Percentiles rank a stretch among this genome's conserved stretches.
Evolutionary conservation across 1,140 invertebrate species (phyloP).

Genomic region (Nasonia vitripennis): DNA sequence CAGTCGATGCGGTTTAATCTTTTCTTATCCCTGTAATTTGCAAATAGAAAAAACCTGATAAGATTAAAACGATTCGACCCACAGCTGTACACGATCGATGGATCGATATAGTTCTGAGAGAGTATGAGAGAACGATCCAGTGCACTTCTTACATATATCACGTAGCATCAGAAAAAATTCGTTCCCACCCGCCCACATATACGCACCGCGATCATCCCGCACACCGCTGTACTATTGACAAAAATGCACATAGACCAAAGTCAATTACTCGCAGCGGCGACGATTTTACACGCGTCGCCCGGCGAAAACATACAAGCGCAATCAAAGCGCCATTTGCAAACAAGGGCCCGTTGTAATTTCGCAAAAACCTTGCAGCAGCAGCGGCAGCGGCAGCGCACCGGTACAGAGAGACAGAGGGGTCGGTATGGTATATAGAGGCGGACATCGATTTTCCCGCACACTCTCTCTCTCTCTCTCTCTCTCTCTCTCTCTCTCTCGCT

Average conservation of each 20-base stretch:
- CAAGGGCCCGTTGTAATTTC: constrained; percentile 33
- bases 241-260: constrained; percentile 21
- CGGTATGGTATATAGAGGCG: background rate
- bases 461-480: background rate
- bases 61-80: too few relatives aligned
- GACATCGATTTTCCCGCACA: constrained; percentile 24
- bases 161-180: background rate
- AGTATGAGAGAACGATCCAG: too few relatives aligned
- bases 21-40: too few relatives aligned
- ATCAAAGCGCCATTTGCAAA: constrained; percentile 42
- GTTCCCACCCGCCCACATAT: background rate
- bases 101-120: too few relatives aligned
- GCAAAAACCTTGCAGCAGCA: constrained; percentile 9
- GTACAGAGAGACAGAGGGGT: constrained; percentile 15
- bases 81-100: too few relatives aligned
- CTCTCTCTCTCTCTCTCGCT: background rate
- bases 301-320: constrained; percentile 19
- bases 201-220: background rate
- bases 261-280: constrained; percentile 20
- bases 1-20: background rate
- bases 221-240: background rate
- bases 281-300: constrained; percentile 13
- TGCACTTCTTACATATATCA: too few relatives aligned
- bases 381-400: background rate
- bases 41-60: too few relatives aligned